Percentiles rank a stretch among this genome's conserved stretches.
Conservation (phyloP, 2,797 vertebrate genomes). For the Acipenser transmontanus region DNA sequence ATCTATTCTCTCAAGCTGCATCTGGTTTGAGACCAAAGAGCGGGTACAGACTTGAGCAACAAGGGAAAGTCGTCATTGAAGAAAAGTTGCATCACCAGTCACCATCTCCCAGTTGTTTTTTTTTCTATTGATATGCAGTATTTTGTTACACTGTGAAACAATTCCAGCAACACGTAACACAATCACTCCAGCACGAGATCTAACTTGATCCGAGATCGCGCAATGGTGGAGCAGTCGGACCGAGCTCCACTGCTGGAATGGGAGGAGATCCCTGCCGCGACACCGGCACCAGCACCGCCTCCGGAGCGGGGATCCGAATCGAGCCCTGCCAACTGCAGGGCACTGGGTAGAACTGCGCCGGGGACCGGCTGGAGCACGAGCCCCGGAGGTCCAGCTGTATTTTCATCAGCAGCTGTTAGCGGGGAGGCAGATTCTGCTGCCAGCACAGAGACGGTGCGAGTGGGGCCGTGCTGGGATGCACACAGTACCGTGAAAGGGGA, state of each 20-base stretch:
- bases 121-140: too few relatives aligned
- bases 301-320: constrained; percentile 35
- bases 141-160: too few relatives aligned
- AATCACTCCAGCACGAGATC: too few relatives aligned
- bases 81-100: too few relatives aligned
- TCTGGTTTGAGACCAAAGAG: neutral
- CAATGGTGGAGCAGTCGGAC: constrained; percentile 83
- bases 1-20: constrained; percentile 24
- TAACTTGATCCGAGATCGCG: too few relatives aligned
- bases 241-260: constrained; percentile 87
- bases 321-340: constrained; percentile 38
- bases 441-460: constrained; percentile 31
- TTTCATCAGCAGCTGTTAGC: constrained; percentile 44
- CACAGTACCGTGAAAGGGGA: constrained; percentile 37
- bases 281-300: constrained; percentile 49
- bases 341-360: constrained; percentile 30
- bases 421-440: constrained; percentile 39
- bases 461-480: constrained; percentile 38
- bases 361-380: constrained; percentile 35
- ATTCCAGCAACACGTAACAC: too few relatives aligned
- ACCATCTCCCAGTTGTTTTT: too few relatives aligned
- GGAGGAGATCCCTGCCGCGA: constrained; percentile 79
- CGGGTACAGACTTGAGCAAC: too few relatives aligned
- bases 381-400: constrained; percentile 35
- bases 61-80: too few relatives aligned